Evolutionary conservation across 2,113 vertebrate species (phyloP), one percentile per base, ranked within the genome.

Genomic region (Cervus canadensis): DNA sequence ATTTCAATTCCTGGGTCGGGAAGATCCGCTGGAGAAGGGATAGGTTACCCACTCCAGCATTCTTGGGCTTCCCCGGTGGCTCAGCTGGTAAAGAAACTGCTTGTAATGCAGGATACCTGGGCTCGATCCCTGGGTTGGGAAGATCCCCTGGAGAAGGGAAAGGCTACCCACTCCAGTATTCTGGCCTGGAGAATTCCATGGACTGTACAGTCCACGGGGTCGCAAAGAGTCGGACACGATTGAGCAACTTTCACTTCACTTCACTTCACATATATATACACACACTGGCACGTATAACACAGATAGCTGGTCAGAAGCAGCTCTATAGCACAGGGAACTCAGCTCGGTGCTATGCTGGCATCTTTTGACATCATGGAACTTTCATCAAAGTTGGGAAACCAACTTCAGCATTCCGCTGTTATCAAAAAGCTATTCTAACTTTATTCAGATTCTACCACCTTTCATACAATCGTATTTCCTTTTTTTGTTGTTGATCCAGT

Each of bases 371-470:
- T 21, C 50, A 13, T 1, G 13, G 45, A 45, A 21, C 25, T 2
- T 45, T 74, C 3, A 19, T 10, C 23, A 14, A 64, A 57, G 36
- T 56, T 64, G 50, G 14, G 54, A 92, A 82, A 23, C 54, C 12
- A 43, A 3, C 7, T 1, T 2, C 0, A 14, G 81, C 6, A 28
- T 6, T 0, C 17, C 5, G 3, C 13, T 40, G 4, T 71, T n/a
- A 71, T 25, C 7, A 8, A 21, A 16, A n/a, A 33, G 52, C 16
- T 36, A 16, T 30, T 4, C 7, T 7, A 40, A 17, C 52, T 30
- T 8, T 2, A 7, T 33, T n/a, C 28, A 9, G 26, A 36, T n/a
- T 12, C 8, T 17, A n/a, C 15, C 67, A 26, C 21, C 30, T 54
- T 40, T 52, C 36, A 67, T 6, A 4, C 26, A 3, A 7, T 7